Evolutionary conservation across 37 sponge, comb jelly and placozoan genomes (phyloP), one percentile per base, ranked within the genome.

Genomic region (Spongilla lacustris): DNA sequence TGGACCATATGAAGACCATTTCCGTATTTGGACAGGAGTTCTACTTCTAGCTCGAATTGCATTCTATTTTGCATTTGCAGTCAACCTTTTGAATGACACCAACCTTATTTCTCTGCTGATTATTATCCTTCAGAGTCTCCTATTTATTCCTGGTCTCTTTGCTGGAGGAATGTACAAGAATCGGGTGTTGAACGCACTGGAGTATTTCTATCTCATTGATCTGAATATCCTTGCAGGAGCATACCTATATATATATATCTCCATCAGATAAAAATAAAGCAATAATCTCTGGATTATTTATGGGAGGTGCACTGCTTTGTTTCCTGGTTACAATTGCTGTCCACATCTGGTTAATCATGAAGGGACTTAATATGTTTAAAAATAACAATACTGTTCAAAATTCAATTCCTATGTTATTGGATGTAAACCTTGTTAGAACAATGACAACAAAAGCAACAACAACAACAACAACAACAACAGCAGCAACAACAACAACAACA

Each of bases 1-100:
- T 36, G 81, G 73, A 22, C 88, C 88, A 19, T 86, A 86, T 74
- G 80, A 86, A 46, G 24, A 46, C 66, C 12, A 38, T 38, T 71
- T 28, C 37, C 68, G 69, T 9, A 71, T 80, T 73, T 86, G 87
- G 87, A 78, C 87, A 23, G 87, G 87, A 38, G 27, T 79, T 26
- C 80, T 86, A 12, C 74, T 86, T 0, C 73, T 86, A 12, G 68
- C 70, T 26, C 73, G 87, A 24, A 66, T 69, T 41, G 32, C 68
- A 26, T 29, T 68, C 17, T 76, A 67, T 26, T 33, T 85, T 23
- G 67, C 33, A 25, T 80, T 80, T 66, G 31, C 80, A n/a, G 31
- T 75, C 49, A 72, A 74, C 28, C 32, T 32, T 10, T 2, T 22
- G 17, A 29, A 29, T 34, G 67, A 69, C 3, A 5, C 66, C 0